Conservation (phyloP, 2,888 invertebrate genomes). For the Dicyrtomina minuta region DNA sequence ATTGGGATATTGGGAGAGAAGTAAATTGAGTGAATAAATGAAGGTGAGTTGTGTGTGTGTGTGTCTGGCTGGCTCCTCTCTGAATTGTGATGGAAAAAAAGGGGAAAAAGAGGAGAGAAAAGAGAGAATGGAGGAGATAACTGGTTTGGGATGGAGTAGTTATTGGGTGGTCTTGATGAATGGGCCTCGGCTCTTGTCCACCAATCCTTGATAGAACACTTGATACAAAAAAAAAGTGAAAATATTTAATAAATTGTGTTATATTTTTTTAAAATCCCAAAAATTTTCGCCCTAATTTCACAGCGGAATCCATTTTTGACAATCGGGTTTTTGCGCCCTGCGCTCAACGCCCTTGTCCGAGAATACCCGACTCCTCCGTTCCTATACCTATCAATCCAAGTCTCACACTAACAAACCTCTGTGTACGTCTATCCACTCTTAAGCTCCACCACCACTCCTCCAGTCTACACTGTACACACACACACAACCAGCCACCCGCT, state of each 20-base stretch:
- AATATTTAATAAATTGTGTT: conserved; percentile 31
- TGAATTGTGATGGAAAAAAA: too few species aligned
- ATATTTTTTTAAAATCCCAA: conserved; percentile 32
- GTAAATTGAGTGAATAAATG: too few species aligned
- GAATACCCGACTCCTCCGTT: conserved; percentile 37
- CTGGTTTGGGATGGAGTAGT: background rate
- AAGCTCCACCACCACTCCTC: too few species aligned
- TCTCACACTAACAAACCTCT: conserved; percentile 26
- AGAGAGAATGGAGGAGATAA: background rate
- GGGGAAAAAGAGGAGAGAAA: too few species aligned
- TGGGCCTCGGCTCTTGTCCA: background rate
- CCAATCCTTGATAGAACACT: background rate
- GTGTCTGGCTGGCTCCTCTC: too few species aligned
- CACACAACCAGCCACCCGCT: too few species aligned
- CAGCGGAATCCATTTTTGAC: conserved; percentile 53
- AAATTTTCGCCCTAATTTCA: conserved; percentile 52
- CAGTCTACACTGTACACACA: too few species aligned
- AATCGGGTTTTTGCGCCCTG: conserved; percentile 48
- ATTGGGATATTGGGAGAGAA: too few species aligned
- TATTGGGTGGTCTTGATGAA: background rate
- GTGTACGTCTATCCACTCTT: conserved; percentile 29
- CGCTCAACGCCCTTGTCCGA: conserved; percentile 40
- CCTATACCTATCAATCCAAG: conserved; percentile 33
- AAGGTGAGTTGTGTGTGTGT: too few species aligned
- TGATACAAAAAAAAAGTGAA: conserved; percentile 28